Evolutionary conservation across 1,140 invertebrate genomes (phyloP).

Genomic region (Bombus waltoni): DNA sequence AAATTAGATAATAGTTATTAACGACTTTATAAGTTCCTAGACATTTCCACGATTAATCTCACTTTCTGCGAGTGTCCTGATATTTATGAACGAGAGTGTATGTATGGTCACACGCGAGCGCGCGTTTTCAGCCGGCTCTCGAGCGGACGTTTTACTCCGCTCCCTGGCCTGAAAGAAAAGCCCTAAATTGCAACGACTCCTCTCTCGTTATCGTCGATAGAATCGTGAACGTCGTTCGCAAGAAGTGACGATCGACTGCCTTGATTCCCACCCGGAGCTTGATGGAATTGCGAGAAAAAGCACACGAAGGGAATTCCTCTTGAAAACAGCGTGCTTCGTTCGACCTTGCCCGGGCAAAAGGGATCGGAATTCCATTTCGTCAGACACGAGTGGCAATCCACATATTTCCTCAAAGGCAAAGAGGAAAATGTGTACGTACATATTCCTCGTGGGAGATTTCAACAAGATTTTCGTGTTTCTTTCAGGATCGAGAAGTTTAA

Average conservation of each 20-base stretch:
- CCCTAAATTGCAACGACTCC: slow-evolving; percentile 52
- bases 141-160: slow-evolving; percentile 43
- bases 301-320: background rate
- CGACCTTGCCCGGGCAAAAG: background rate
- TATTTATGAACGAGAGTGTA: background rate
- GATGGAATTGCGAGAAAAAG: slow-evolving; percentile 17
- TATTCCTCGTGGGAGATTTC: background rate
- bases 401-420: background rate
- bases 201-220: slow-evolving; percentile 54
- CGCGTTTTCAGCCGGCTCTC: background rate
- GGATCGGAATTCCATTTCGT: slow-evolving; percentile 16
- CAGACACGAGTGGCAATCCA: background rate
- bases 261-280: background rate
- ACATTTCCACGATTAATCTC: background rate
- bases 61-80: background rate
- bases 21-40: background rate
- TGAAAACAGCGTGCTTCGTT: background rate
- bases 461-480: background rate
- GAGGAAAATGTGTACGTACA: background rate
- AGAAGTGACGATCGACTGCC: slow-evolving; percentile 45
- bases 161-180: slow-evolving; percentile 49
- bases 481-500: background rate
- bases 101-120: slow-evolving; percentile 18
- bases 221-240: slow-evolving; percentile 40
- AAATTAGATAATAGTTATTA: background rate